A percentile compares a stretch with the other conserved stretches of the same genome.
Conservation (phyloP, 2,113 vertebrate species). For the Climacteris rufus region DNA sequence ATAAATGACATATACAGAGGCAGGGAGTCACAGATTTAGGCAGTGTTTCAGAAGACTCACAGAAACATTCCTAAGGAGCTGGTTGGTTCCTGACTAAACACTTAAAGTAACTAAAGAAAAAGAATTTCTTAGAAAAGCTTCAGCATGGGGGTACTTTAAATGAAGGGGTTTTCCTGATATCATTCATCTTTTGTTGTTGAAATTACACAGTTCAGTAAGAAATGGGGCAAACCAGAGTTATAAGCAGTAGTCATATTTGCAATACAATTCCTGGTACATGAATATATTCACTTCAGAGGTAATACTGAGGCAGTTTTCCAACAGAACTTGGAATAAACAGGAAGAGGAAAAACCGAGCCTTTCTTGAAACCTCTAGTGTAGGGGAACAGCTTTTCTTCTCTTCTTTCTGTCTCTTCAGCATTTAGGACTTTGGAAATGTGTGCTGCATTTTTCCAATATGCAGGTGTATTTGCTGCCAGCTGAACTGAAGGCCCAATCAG, state of each 20-base stretch:
- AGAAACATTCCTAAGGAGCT: background rate
- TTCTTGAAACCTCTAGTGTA: background rate
- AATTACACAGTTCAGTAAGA: background rate
- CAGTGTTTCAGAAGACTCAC: background rate
- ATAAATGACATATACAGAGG: background rate
- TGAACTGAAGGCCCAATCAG: slow-evolving; percentile 71
- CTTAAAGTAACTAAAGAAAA: background rate
- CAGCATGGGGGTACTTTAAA: background rate
- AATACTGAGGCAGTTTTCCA: background rate
- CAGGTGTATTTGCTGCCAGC: slow-evolving; percentile 41
- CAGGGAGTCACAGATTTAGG: background rate
- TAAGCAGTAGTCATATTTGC: background rate
- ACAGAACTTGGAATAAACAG: background rate
- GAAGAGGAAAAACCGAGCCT: background rate
- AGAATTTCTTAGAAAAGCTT: background rate
- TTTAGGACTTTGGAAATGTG: background rate
- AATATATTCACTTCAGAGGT: background rate
- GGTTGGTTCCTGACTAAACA: background rate
- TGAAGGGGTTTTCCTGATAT: background rate
- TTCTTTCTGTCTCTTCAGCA: background rate
- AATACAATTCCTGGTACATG: background rate
- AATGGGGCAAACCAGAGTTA: background rate
- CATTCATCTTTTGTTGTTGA: background rate
- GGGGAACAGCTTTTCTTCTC: background rate
- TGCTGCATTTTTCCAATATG: background rate